Evolutionary conservation across 1,140 invertebrate genomes (phyloP).

Genomic region (Sinella curviseta): DNA sequence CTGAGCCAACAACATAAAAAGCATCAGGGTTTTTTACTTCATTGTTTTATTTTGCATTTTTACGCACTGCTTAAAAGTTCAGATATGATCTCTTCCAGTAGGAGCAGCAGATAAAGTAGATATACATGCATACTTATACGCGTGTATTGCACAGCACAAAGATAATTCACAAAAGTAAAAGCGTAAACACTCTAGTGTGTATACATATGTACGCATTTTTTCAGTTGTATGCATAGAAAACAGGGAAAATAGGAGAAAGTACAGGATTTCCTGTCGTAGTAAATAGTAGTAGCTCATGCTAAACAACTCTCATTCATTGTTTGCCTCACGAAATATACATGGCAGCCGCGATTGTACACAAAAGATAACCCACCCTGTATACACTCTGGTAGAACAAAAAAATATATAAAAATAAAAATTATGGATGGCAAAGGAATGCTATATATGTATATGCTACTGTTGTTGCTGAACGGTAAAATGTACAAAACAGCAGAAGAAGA

Average conservation of each 20-base stretch:
- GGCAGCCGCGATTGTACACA: background rate
- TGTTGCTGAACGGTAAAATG: too few relatives aligned
- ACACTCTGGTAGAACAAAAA: background rate
- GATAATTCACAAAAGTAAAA: constrained; percentile 11
- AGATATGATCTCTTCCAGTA: background rate
- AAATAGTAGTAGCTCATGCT: background rate
- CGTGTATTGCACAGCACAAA: background rate
- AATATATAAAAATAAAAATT: background rate
- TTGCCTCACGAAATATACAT: background rate
- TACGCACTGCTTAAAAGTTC: constrained; percentile 6
- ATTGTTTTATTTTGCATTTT: constrained; percentile 9
- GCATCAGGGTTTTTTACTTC: too few relatives aligned
- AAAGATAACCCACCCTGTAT: background rate
- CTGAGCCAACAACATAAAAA: too few relatives aligned
- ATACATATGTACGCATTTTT: background rate
- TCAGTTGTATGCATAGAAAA: background rate
- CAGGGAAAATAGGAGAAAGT: background rate
- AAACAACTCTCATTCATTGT: background rate
- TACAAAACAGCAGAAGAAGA: background rate
- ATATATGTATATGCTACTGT: background rate
- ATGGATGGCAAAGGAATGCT: background rate
- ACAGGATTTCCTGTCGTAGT: constrained; percentile 13
- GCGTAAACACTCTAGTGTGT: background rate
- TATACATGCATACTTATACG: background rate
- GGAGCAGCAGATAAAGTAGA: constrained; percentile 1